phyloP scores from a whole-genome alignment of 2,888 invertebrate species.

The Lochmaea crataegi region DNA sequence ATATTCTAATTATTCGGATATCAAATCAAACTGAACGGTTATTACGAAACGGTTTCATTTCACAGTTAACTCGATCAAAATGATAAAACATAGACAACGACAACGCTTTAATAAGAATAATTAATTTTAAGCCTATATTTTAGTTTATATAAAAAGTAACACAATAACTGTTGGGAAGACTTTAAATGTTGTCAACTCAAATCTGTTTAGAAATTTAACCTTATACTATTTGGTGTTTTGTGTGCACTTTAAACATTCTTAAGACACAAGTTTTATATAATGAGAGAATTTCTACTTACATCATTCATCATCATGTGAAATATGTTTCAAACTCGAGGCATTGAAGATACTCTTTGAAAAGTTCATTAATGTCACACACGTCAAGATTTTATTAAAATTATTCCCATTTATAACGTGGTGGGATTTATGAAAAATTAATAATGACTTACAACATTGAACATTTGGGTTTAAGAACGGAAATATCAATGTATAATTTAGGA shows the following conservation, averaged over 20 bases:
- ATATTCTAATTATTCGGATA: neutral
- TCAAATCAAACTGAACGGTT: neutral
- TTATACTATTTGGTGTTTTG: slow-evolving; percentile 55
- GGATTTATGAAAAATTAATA: no score
- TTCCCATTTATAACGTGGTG: no score
- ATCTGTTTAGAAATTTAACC: neutral
- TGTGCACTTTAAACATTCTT: slow-evolving; percentile 29
- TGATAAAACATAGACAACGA: slow-evolving; percentile 22
- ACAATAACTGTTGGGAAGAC: slow-evolving; percentile 61
- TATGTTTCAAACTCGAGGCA: no score
- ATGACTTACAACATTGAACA: no score
- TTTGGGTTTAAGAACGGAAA: no score
- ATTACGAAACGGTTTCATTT: slow-evolving; percentile 20
- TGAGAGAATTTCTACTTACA: neutral
- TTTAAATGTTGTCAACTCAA: slow-evolving; percentile 45
- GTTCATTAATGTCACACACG: no score
- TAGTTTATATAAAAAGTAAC: slow-evolving; percentile 55
- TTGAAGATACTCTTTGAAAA: no score
- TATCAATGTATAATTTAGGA: no score
- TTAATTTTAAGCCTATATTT: slow-evolving; percentile 42
- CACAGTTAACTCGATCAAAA: slow-evolving; percentile 22
- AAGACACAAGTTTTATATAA: slow-evolving; percentile 1
- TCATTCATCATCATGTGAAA: no score
- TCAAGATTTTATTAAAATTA: no score
- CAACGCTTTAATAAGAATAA: slow-evolving; percentile 34